These are phyloP conservation scores for Sesia bembeciformis DNA, from an alignment of 2,888 invertebrate genomes.

Conservation along the genomic window DNA sequence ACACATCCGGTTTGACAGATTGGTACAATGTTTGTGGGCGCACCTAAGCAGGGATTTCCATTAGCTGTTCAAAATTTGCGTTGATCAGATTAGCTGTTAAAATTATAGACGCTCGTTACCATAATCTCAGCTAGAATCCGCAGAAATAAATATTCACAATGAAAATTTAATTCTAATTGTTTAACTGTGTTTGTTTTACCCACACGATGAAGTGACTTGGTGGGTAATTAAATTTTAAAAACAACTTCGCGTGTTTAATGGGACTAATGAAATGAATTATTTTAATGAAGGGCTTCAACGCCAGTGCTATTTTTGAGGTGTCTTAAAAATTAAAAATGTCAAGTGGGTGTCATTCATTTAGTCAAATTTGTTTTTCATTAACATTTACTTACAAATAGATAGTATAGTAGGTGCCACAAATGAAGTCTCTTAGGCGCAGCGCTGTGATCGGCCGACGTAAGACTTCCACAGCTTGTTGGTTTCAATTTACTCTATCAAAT, in stretches of 20 bases:
- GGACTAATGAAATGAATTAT: constrained; percentile 59
- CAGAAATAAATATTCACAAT: not conserved
- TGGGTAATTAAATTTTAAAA: constrained; percentile 47
- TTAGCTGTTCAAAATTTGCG: not conserved
- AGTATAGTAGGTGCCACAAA: no score
- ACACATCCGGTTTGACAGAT: no score
- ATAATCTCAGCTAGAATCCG: not conserved
- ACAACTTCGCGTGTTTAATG: constrained; percentile 47
- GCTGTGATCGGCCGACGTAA: no score
- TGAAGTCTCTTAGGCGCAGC: no score
- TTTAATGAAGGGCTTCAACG: constrained; percentile 45
- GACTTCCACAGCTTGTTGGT: no score
- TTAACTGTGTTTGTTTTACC: constrained; percentile 17
- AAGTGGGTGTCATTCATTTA: no score
- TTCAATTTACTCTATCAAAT: no score
- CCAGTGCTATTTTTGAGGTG: not conserved
- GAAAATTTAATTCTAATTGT: constrained; percentile 16
- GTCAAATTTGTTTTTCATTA: no score
- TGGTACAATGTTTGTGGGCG: no score
- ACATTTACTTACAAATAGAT: no score
- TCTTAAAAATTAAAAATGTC: not conserved
- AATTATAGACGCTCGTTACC: not conserved
- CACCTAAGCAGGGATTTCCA: no score
- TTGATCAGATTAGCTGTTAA: not conserved
- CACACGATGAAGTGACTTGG: constrained; percentile 5